Percentiles rank a stretch among this genome's conserved stretches.
Evolutionary conservation across 2,797 vertebrate genomes (phyloP).

Genomic region (Sciaenops ocellatus): DNA sequence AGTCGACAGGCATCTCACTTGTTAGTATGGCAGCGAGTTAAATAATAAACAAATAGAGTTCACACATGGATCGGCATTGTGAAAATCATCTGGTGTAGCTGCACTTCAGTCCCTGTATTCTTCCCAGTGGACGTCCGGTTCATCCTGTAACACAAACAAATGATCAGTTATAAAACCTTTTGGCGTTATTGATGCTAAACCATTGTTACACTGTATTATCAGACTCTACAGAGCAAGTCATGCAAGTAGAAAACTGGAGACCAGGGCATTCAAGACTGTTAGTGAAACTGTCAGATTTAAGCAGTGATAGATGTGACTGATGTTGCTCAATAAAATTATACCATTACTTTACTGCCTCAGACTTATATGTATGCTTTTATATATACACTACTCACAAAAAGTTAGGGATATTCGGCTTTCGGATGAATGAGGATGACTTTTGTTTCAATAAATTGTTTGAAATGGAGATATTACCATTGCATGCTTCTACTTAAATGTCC

Average conservation of each 20-base stretch:
- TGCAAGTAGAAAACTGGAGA: too few relatives aligned
- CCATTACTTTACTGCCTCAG: too few relatives aligned
- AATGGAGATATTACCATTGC: too few relatives aligned
- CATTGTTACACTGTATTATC: background rate
- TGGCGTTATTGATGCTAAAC: too few relatives aligned
- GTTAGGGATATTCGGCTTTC: too few relatives aligned
- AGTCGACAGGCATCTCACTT: constrained; percentile 32
- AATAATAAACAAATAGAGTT: constrained; percentile 61
- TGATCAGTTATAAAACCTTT: background rate
- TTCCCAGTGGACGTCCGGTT: constrained; percentile 62
- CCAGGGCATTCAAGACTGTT: background rate
- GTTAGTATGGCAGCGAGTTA: constrained; percentile 27
- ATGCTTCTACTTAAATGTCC: too few relatives aligned
- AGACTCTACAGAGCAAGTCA: background rate
- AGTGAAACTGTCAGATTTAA: background rate
- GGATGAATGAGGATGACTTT: too few relatives aligned
- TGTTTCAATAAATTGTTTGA: too few relatives aligned
- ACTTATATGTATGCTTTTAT: background rate
- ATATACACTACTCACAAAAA: too few relatives aligned
- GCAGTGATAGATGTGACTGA: background rate
- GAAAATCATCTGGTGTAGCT: background rate
- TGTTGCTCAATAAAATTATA: background rate
- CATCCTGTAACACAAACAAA: constrained; percentile 71
- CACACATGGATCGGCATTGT: background rate
- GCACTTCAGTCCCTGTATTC: constrained; percentile 48